These are phyloP conservation scores for Grallaria varia DNA, from an alignment of 2,113 vertebrate genomes.

Conservation along the genomic window DNA sequence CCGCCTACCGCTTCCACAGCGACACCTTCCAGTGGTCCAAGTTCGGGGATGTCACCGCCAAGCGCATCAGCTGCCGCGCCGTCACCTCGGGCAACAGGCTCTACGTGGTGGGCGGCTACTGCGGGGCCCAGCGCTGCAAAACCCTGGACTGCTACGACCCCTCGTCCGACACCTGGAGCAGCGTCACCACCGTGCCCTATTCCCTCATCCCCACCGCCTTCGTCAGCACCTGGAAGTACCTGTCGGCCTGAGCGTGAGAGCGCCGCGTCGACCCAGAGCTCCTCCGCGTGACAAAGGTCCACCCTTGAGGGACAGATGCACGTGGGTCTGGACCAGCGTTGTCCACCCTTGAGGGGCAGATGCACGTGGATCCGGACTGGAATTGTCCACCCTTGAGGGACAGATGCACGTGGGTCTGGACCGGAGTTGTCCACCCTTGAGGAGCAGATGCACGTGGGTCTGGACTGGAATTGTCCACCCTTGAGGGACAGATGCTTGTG, in stretches of 20 bases:
- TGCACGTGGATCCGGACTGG: background rate
- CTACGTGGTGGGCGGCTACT: slow-evolving; percentile 84
- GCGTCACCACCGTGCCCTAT: slow-evolving; percentile 80
- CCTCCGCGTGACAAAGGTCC: background rate
- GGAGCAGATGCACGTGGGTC: too few relatives aligned
- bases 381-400: too few relatives aligned
- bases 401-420: too few relatives aligned
- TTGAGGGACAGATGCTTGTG: too few relatives aligned
- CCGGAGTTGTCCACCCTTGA: too few relatives aligned
- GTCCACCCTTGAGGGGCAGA: too few relatives aligned
- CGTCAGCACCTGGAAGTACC: slow-evolving; percentile 85
- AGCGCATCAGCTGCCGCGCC: slow-evolving; percentile 83
- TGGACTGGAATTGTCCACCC: too few relatives aligned
- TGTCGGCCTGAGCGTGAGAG: slow-evolving; percentile 64
- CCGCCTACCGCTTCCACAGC: slow-evolving; percentile 82
- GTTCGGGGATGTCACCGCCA: slow-evolving; percentile 80
- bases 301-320: background rate
- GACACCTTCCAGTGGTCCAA: slow-evolving; percentile 85
- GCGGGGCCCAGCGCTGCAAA: slow-evolving; percentile 83
- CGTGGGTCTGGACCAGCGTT: background rate
- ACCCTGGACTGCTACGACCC: slow-evolving; percentile 84
- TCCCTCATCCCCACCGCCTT: slow-evolving; percentile 83
- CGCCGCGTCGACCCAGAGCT: too few relatives aligned
- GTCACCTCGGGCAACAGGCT: slow-evolving; percentile 83
- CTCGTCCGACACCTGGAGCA: slow-evolving; percentile 78